Conservation (phyloP, 2,888 invertebrate genomes). For the Andrena dorsata region DNA sequence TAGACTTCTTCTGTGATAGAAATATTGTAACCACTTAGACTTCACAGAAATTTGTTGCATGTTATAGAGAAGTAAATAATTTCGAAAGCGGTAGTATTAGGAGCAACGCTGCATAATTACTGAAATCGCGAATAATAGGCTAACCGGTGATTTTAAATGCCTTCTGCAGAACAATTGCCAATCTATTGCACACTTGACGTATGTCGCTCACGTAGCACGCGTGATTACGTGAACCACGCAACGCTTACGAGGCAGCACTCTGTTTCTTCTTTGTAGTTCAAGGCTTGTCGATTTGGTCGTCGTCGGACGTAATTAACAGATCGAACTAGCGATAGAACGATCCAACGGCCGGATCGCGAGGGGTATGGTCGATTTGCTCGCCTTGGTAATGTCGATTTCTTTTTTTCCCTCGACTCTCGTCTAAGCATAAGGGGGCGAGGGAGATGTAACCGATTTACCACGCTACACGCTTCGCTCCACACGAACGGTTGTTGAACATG, state of each 20-base stretch:
- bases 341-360: conserved; percentile 10
- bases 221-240: conserved; percentile 62
- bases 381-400: conserved; percentile 33
- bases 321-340: conserved; percentile 24
- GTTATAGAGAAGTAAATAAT: not conserved
- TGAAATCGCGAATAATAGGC: not conserved
- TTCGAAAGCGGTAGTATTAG: not conserved
- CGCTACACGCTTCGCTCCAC: conserved; percentile 46
- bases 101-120: conserved; percentile 35
- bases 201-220: conserved; percentile 57
- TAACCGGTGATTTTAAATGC: conserved; percentile 29
- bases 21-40: too few species aligned
- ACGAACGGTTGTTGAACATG: conserved; percentile 26
- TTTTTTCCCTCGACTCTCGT: conserved; percentile 44
- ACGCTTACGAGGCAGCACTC: conserved; percentile 46
- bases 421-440: not conserved
- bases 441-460: conserved; percentile 28
- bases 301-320: conserved; percentile 30
- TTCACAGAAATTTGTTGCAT: too few species aligned
- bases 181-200: conserved; percentile 29
- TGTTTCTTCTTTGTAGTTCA: conserved; percentile 58
- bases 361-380: conserved; percentile 29
- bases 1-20: too few species aligned
- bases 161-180: conserved; percentile 31
- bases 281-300: conserved; percentile 45